A percentile compares a stretch with the other conserved stretches of the same genome.
These are phyloP conservation scores for Leptopilina syphax DNA, from an alignment of 2,888 invertebrate genomes.

Conservation along the genomic window DNA sequence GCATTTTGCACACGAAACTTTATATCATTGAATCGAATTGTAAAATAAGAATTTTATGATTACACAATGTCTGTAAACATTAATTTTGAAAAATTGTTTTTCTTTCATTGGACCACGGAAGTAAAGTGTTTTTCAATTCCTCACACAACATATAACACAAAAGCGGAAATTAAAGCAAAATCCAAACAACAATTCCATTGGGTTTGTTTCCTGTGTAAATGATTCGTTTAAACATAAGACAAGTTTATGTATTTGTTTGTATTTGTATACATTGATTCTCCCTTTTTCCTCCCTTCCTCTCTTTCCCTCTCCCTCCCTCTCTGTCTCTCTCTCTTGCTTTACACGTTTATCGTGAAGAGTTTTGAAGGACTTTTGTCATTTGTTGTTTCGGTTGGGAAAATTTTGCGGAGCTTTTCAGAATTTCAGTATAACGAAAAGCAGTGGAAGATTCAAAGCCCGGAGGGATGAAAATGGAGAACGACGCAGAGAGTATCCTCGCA, in stretches of 20 bases:
- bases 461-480: constrained; percentile 46
- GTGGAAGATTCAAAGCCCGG: constrained; percentile 51
- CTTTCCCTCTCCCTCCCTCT: too few relatives aligned
- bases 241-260: too few relatives aligned
- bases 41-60: too few relatives aligned
- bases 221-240: too few relatives aligned
- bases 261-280: too few relatives aligned
- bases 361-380: constrained; percentile 19
- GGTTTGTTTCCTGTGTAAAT: not conserved
- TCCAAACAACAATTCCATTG: constrained; percentile 31
- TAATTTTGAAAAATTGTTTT: not conserved
- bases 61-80: too few relatives aligned
- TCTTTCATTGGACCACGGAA: too few relatives aligned
- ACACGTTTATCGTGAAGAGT: not conserved
- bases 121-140: not conserved
- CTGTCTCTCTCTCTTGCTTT: too few relatives aligned
- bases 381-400: constrained; percentile 25
- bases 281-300: too few relatives aligned
- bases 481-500: constrained; percentile 61
- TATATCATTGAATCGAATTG: too few relatives aligned
- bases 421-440: constrained; percentile 11
- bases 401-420: constrained; percentile 22
- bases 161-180: constrained; percentile 5
- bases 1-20: too few relatives aligned
- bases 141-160: not conserved